Evolutionary conservation across 2,888 invertebrate species (phyloP), one percentile per base, ranked within the genome.

Genomic region (Trachelus stipa): DNA sequence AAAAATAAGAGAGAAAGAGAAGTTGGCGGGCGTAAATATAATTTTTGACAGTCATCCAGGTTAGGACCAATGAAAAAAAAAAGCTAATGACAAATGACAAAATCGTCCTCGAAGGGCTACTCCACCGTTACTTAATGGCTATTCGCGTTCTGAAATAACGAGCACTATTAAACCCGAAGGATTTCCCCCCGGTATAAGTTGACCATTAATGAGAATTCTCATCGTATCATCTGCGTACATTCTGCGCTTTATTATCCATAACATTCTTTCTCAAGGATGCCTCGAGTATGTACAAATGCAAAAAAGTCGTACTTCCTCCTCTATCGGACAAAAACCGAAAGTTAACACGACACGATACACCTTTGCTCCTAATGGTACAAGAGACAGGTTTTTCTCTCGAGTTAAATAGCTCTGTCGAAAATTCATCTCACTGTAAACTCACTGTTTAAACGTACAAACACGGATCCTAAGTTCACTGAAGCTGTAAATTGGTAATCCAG

Each of bases 281-380:
- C 79, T 79, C 34, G 75, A 79, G 33, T 83, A 82, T 85, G 69
- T 84, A 84, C 82, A 85, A 83, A 83, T 83, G 81, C 85, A 85
- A 84, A 82, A 82, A 34, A 71, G 71, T 71, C 71, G 71, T 31
- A 71, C 71, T n/a, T 34, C n/a, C 56, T 15, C 15, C 23, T 56
- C 56, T 23, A 23, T 56, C 56, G 56, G 56, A 56, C 56, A 56
- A 56, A 56, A 56, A 56, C 23, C 56, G 56, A 56, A 56, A 56
- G 56, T 23, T 56, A 56, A 56, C 56, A 56, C 56, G 56, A 56
- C 56, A 56, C 56, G 56, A 15, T 56, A 56, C 56, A 56, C 56
- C 56, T 56, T 56, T 15, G 9, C 15, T 15, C 56, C 23, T 56
- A 56, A 56, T 23, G 56, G 23, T 40, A 56, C 56, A 56, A 15